Base-by-base conservation (phyloP, 1,140 invertebrate species). In the Drosophila baimaii region DNA sequence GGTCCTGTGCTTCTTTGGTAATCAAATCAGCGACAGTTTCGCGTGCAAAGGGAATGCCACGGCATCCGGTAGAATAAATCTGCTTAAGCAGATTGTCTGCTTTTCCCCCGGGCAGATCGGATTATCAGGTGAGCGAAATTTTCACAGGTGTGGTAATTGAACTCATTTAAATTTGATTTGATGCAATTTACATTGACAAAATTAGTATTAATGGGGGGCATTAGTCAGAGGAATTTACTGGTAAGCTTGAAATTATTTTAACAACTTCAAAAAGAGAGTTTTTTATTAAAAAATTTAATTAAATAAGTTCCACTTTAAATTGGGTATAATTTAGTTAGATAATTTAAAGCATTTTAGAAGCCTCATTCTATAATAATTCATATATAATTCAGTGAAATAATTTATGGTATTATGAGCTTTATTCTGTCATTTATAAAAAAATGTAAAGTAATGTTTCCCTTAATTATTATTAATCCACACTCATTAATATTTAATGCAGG, bases 11-110 rank as follows among this genome's bases (percentile, higher is more conserved):
- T 29, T 49, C 19, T 55, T 47, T 54, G 52, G 54, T 49, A 63
- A 76, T 72, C 69, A 72, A 72, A 72, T 72, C 66, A 43, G 66
- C 66, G 69, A 58, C 31, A 72, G 31, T 58, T 72, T 70, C 39
- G 51, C 9, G 25, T 21, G 51, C 19, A 31, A 57, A 27, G 52
- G 27, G 66, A 49, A 58, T 49, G 41, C 43, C 33, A 39, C 17
- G 51, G 43, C 47, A 71, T 71, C 65, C 39, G n/a, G 31, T 41
- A 12, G n/a, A 58, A 69, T 69, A 69, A 54, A 69, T 69, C 62
- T 72, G 41, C 66, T 72, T 25, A 39, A 72, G 66, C 43, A 58
- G 66, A 47, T 71, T 58, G 49, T 39, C 51, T 17, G 31, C 19
- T 6, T 57, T 57, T 31, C 33, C 35, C 13, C 19, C 31, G 49